These are phyloP conservation scores for Phoxinus dragarum DNA, from an alignment of 2,797 vertebrate species.

Conservation along the genomic window DNA sequence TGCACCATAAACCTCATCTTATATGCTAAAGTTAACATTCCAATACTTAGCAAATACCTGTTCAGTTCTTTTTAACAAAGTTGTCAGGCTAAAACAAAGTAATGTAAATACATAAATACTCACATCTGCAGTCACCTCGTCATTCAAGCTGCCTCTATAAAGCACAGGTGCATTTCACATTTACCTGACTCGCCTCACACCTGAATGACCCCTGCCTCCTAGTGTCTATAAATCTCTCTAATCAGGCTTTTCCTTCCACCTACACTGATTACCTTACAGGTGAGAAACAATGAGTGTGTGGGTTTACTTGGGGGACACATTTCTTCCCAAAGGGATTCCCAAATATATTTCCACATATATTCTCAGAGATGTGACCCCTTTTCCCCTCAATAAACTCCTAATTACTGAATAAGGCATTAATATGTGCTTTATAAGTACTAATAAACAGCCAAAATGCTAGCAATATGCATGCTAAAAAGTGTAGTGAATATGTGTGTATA, in stretches of 20 bases:
- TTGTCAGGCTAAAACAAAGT: not conserved
- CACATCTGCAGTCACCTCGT: constrained; percentile 38
- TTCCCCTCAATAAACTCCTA: too few species aligned
- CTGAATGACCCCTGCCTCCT: constrained; percentile 74
- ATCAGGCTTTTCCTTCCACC: constrained; percentile 77
- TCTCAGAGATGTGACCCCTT: not conserved
- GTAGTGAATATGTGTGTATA: not conserved
- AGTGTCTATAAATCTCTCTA: constrained; percentile 61
- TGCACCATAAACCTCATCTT: constrained; percentile 28
- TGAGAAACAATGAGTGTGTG: constrained; percentile 74
- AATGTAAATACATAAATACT: constrained; percentile 18
- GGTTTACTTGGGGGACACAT: not conserved
- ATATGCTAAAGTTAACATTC: constrained; percentile 2
- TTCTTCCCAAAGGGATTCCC: not conserved
- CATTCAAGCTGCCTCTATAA: constrained; percentile 39
- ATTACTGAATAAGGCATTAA: not conserved
- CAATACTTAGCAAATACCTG: not conserved
- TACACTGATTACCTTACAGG: constrained; percentile 82
- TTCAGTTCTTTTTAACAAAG: not conserved
- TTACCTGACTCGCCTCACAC: constrained; percentile 65
- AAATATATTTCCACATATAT: not conserved
- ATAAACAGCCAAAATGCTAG: not conserved
- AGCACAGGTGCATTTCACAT: constrained; percentile 69
- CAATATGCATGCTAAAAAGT: not conserved
- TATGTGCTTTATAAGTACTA: not conserved